Evolutionary conservation across 2,888 invertebrate genomes (phyloP).

Genomic region (Orchesella flavescens): DNA sequence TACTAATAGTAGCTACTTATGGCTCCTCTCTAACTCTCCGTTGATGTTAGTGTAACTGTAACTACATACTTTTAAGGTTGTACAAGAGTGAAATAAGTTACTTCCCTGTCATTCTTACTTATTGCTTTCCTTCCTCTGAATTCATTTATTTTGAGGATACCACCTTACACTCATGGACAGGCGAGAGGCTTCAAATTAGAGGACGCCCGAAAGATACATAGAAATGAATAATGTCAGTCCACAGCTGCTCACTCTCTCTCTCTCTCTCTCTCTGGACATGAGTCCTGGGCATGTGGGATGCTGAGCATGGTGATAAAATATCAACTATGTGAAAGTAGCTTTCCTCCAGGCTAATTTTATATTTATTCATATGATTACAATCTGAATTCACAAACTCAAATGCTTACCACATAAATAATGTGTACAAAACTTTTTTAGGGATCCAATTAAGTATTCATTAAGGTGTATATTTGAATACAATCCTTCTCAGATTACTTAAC

Average conservation of each 20-base stretch:
- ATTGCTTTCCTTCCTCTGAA: slow-evolving; percentile 30
- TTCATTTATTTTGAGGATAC: slow-evolving; percentile 33
- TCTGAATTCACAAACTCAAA: slow-evolving; percentile 35
- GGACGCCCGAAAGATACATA: slow-evolving; percentile 55
- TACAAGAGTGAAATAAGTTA: slow-evolving; percentile 31
- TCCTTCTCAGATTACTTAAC: too few relatives aligned
- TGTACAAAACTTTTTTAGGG: too few relatives aligned
- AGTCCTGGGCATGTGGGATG: background rate
- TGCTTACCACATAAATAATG: background rate
- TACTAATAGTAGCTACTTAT: background rate
- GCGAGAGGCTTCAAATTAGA: slow-evolving; percentile 52
- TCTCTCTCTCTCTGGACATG: slow-evolving; percentile 51
- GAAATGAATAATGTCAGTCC: slow-evolving; percentile 62
- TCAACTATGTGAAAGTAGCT: background rate
- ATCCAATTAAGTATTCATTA: too few relatives aligned
- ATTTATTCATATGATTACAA: slow-evolving; percentile 60
- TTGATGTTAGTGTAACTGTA: background rate
- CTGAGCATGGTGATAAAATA: slow-evolving; percentile 34
- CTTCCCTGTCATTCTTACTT: slow-evolving; percentile 41
- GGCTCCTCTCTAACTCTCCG: background rate
- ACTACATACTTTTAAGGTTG: slow-evolving; percentile 8
- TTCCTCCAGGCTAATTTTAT: slow-evolving; percentile 50
- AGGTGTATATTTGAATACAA: too few relatives aligned
- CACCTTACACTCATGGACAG: background rate
- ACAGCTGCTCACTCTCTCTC: slow-evolving; percentile 57